Conservation (phyloP, 2,888 invertebrate species). For the Eristalinus aeneus region DNA sequence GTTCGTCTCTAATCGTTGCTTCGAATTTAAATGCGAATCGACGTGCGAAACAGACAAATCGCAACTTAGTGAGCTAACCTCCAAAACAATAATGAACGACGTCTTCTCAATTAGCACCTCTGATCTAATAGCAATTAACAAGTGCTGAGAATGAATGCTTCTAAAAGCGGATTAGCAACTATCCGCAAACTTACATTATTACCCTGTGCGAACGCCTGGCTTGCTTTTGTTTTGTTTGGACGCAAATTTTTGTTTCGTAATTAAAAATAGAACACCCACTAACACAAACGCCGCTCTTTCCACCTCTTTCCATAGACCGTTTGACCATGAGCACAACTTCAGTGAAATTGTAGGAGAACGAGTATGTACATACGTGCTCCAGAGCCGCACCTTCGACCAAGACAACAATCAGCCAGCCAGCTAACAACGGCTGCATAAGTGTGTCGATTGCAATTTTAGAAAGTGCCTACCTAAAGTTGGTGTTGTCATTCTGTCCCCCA, state of each 20-base stretch:
- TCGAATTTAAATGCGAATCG: background rate
- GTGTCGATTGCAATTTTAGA: conserved; percentile 39
- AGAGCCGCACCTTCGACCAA: conserved; percentile 33
- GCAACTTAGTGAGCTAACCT: background rate
- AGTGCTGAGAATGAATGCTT: background rate
- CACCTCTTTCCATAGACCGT: background rate
- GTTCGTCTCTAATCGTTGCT: background rate
- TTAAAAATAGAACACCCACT: background rate
- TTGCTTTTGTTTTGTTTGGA: background rate
- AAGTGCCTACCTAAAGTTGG: conserved; percentile 5
- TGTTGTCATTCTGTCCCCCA: background rate
- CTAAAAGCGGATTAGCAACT: background rate
- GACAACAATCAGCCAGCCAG: conserved; percentile 7
- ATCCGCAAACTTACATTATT: conserved; percentile 3
- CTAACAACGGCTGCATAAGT: conserved; percentile 28
- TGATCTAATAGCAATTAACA: conserved; percentile 25
- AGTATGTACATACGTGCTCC: background rate
- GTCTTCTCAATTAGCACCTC: conserved; percentile 1
- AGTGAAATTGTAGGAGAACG: conserved; percentile 51
- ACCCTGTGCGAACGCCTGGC: background rate
- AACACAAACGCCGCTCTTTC: background rate
- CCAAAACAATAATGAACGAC: background rate
- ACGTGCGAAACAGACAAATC: background rate
- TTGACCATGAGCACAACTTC: conserved; percentile 35
- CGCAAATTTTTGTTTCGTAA: background rate